Conservation (phyloP, 2,888 invertebrate genomes). For the Chouioia cunea region DNA sequence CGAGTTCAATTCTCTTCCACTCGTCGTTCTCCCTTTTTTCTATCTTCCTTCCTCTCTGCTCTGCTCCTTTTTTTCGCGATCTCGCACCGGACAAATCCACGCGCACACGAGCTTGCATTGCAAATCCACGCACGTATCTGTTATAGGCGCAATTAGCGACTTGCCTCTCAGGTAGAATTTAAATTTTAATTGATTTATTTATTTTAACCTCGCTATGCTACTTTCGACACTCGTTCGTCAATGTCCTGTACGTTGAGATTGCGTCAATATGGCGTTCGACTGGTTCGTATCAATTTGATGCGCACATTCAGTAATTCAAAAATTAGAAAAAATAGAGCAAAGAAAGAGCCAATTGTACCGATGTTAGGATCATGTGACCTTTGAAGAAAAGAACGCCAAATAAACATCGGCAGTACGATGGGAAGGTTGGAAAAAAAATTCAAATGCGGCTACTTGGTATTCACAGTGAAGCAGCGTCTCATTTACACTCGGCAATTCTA, state of each 20-base stretch:
- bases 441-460: no score
- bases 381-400: no score
- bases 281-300: no score
- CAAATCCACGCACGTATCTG: slow-evolving; percentile 59
- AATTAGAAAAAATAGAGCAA: not conserved
- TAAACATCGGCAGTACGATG: no score
- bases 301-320: no score
- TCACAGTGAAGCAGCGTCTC: no score
- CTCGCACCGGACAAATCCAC: slow-evolving; percentile 20
- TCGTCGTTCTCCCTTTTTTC: slow-evolving; percentile 1
- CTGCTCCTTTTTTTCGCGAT: slow-evolving; percentile 11
- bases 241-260: not conserved
- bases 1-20: slow-evolving; percentile 43
- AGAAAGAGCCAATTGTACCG: no score
- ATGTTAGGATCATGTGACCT: no score
- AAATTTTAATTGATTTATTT: slow-evolving; percentile 63
- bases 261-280: slow-evolving; percentile 1
- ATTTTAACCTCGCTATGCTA: slow-evolving; percentile 50
- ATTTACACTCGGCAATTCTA: no score
- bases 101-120: slow-evolving; percentile 45
- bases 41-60: not conserved
- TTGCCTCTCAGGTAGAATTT: slow-evolving; percentile 58
- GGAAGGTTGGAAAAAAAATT: no score
- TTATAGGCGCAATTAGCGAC: slow-evolving; percentile 59
- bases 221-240: slow-evolving; percentile 38